Evolutionary conservation across 2,113 vertebrate species (phyloP).

Genomic region (Seriola dumerili): DNA sequence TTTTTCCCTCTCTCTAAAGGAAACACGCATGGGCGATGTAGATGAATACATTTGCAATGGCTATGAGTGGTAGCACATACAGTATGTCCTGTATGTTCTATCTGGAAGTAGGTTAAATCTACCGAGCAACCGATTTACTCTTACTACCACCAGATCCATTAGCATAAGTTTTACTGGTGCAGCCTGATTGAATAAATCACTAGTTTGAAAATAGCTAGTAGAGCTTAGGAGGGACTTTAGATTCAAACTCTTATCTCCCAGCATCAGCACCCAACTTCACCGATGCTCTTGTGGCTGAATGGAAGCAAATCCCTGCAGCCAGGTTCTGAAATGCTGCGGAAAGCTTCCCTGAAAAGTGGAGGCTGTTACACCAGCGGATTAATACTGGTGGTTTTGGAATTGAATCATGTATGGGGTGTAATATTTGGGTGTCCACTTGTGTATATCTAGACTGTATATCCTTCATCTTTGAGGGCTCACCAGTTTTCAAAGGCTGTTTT

Average conservation of each 20-base stretch:
- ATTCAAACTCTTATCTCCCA: no score
- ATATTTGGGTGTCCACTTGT: background rate
- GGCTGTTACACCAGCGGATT: constrained; percentile 1
- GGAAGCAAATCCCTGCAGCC: constrained; percentile 26
- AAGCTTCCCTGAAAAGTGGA: constrained; percentile 8
- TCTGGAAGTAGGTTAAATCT: background rate
- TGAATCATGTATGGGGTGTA: background rate
- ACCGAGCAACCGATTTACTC: background rate
- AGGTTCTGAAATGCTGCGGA: constrained; percentile 16
- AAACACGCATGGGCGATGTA: background rate
- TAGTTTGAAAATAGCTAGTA: no score
- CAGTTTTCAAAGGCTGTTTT: background rate
- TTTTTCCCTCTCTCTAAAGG: background rate
- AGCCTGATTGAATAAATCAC: background rate
- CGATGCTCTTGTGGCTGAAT: constrained; percentile 26
- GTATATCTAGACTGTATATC: background rate
- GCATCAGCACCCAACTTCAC: constrained; percentile 8
- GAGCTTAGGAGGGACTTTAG: background rate
- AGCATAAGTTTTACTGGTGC: background rate
- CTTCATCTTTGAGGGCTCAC: background rate
- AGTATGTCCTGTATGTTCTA: background rate
- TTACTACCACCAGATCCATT: background rate
- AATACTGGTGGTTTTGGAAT: constrained; percentile 8
- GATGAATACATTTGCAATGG: background rate
- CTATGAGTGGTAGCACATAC: no score